phyloP scores from a whole-genome alignment of 2,113 vertebrate species.

The Paramormyrops kingsleyae region DNA sequence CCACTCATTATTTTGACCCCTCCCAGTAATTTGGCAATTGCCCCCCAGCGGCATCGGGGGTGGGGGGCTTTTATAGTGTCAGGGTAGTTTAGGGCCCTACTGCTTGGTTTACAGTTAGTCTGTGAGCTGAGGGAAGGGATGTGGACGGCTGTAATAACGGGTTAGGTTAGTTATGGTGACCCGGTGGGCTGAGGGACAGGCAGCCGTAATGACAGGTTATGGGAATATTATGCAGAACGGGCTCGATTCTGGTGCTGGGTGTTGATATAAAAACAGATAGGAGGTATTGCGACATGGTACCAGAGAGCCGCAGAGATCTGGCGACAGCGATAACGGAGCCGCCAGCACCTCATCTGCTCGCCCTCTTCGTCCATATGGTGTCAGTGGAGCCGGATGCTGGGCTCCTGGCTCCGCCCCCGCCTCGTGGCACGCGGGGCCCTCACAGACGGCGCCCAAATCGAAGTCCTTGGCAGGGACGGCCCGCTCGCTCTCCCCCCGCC shows the following conservation, averaged over 20 bases:
- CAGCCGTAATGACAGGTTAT: background rate
- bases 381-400: conserved; percentile 11
- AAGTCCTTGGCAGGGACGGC: background rate
- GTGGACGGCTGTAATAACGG: background rate
- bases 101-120: background rate
- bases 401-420: background rate
- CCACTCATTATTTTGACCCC: conserved; percentile 27
- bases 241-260: background rate
- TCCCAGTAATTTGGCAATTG: conserved; percentile 41
- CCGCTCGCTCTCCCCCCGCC: background rate
- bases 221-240: background rate
- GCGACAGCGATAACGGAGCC: background rate
- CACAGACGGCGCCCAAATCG: background rate
- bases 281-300: background rate
- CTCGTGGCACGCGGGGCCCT: background rate
- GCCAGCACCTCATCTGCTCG: background rate
- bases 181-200: background rate
- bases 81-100: background rate
- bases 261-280: background rate
- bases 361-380: conserved; percentile 4
- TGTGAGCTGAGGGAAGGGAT: background rate
- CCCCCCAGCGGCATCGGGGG: conserved; percentile 25
- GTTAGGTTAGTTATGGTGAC: background rate
- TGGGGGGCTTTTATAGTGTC: conserved; percentile 20
- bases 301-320: background rate